Evolutionary conservation across 2,888 invertebrate species (phyloP).

Genomic region (Chymomyza fuscimana): DNA sequence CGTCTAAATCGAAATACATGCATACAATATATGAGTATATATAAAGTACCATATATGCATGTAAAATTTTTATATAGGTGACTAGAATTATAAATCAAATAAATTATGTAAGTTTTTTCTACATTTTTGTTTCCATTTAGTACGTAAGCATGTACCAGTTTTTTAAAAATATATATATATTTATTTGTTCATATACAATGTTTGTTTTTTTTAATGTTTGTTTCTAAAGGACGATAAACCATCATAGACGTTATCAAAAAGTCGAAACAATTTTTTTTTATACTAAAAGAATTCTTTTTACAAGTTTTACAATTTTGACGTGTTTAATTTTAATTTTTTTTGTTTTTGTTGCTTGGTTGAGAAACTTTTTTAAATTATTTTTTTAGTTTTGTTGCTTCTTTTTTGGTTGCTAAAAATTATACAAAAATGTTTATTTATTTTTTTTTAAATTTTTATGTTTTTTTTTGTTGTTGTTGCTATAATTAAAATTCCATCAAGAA

Average conservation of each 20-base stretch:
- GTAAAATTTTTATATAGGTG: conserved; percentile 28
- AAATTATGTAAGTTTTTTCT: conserved; percentile 19
- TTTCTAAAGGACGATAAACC: conserved; percentile 63
- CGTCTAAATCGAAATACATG: conserved; percentile 64
- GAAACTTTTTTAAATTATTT: conserved; percentile 24
- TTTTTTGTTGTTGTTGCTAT: conserved; percentile 20
- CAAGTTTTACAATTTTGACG: conserved; percentile 55
- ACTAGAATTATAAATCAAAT: conserved; percentile 57
- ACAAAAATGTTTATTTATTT: conserved; percentile 33
- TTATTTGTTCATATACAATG: conserved; percentile 19
- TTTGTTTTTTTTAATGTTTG: conserved; percentile 17
- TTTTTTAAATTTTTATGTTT: conserved; percentile 10
- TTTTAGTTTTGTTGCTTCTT: not conserved
- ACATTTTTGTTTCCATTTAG: conserved; percentile 8
- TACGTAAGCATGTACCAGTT: not conserved
- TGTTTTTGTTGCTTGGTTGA: conserved; percentile 22
- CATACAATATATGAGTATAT: conserved; percentile 36
- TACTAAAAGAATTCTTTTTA: conserved; percentile 53
- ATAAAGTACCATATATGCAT: conserved; percentile 11
- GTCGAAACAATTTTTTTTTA: conserved; percentile 52
- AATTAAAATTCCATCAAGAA: conserved; percentile 68
- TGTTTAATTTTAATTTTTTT: conserved; percentile 13
- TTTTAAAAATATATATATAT: conserved; percentile 60
- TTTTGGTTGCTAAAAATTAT: conserved; percentile 54
- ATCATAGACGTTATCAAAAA: conserved; percentile 69